Percentiles rank a stretch among this genome's conserved stretches.
phyloP scores from a whole-genome alignment of 2,113 vertebrate genomes.

The Callorhinus ursinus region DNA sequence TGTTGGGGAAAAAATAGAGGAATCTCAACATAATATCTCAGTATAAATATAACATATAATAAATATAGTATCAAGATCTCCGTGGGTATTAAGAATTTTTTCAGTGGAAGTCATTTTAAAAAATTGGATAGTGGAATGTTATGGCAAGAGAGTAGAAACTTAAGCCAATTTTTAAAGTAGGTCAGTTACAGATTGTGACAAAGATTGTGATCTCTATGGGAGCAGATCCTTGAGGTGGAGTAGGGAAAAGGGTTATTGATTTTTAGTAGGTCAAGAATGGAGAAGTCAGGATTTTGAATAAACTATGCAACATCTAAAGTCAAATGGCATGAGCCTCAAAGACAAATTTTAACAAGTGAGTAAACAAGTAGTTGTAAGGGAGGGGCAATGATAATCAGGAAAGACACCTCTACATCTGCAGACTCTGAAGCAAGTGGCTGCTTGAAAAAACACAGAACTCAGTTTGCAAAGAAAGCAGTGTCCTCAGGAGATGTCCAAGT shows the following conservation, averaged over 20 bases:
- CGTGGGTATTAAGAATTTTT: not conserved
- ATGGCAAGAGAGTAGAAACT: not conserved
- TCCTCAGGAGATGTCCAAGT: not conserved
- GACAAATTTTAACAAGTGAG: not conserved
- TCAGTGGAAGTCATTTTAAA: not conserved
- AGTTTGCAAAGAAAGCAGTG: not conserved
- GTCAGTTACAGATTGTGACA: not conserved
- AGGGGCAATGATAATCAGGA: not conserved
- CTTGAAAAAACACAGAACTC: not conserved
- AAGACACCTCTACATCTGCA: not conserved
- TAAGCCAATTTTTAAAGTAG: not conserved
- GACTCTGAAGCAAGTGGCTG: not conserved
- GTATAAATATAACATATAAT: not conserved
- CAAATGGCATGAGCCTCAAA: not conserved
- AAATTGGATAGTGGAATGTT: not conserved
- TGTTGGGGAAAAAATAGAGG: not conserved
- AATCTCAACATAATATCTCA: not conserved
- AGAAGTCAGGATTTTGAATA: not conserved
- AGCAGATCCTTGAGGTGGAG: not conserved
- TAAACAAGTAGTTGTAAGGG: not conserved
- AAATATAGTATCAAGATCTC: not conserved
- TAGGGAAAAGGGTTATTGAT: not conserved
- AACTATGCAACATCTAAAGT: not conserved
- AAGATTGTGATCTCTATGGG: not conserved
- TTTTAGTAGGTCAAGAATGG: not conserved